phyloP scores from a whole-genome alignment of 2,797 vertebrate genomes.

The Peromyscus aztecus region DNA sequence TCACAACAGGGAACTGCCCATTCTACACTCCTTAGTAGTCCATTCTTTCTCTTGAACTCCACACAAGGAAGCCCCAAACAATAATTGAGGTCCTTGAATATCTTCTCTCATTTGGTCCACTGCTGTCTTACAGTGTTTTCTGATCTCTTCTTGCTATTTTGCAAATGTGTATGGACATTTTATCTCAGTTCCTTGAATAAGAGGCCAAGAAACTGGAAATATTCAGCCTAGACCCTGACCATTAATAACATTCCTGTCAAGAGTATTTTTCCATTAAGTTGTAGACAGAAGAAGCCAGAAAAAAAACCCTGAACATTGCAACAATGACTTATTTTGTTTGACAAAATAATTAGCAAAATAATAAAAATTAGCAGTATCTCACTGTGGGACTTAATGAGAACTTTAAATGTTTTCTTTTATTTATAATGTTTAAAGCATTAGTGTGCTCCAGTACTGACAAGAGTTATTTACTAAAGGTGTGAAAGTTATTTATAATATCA shows the following conservation, averaged over 20 bases:
- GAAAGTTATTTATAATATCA: constrained; percentile 44
- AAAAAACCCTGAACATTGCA: background rate
- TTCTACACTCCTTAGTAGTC: too few relatives aligned
- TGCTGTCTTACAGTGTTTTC: background rate
- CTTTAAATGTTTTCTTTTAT: constrained; percentile 44
- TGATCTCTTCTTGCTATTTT: background rate
- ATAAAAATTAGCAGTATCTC: background rate
- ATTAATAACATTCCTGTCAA: background rate
- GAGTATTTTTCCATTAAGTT: background rate
- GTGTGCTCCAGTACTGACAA: background rate
- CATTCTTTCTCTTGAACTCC: background rate
- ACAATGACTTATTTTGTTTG: background rate
- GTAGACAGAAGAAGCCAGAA: constrained; percentile 17
- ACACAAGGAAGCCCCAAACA: background rate
- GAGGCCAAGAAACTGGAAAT: background rate
- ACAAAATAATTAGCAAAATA: constrained; percentile 20
- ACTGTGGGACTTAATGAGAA: constrained; percentile 29
- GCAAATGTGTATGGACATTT: background rate
- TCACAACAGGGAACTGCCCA: background rate
- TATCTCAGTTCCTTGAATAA: background rate
- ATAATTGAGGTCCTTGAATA: background rate
- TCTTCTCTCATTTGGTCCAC: background rate
- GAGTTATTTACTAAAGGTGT: constrained; percentile 55
- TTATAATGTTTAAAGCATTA: constrained; percentile 48
- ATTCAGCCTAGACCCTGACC: background rate